Conservation (phyloP, 2,888 invertebrate species). For the Epinotia brunnichana region DNA sequence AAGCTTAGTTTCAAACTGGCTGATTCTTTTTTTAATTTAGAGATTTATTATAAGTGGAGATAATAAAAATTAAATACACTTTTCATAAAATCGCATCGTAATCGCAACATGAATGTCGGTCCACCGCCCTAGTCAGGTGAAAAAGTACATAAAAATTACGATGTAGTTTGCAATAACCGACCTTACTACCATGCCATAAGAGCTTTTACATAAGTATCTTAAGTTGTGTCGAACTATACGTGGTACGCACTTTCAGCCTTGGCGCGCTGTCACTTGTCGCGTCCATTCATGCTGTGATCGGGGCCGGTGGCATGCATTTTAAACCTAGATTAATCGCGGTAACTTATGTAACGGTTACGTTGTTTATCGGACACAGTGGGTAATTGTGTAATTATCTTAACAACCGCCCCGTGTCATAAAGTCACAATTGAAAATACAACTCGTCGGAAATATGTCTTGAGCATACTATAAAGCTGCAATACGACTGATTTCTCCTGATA, state of each 20-base stretch:
- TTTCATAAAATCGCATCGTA: not conserved
- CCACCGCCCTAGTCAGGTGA: constrained; percentile 10
- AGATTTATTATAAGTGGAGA: no score
- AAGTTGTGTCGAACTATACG: constrained; percentile 17
- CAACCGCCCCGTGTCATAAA: no score
- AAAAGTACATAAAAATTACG: not conserved
- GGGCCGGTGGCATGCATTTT: constrained; percentile 2
- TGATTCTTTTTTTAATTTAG: no score
- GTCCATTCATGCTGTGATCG: constrained; percentile 45
- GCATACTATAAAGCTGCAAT: no score
- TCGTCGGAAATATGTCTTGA: no score
- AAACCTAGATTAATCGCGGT: constrained; percentile 16
- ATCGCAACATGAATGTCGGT: constrained; percentile 8
- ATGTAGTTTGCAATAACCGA: not conserved
- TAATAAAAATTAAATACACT: no score
- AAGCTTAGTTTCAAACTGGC: no score
- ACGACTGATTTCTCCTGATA: no score
- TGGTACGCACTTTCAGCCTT: constrained; percentile 34
- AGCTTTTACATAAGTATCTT: not conserved
- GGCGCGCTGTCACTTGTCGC: constrained; percentile 42
- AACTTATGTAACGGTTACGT: constrained; percentile 28
- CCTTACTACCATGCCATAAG: not conserved
- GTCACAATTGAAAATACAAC: no score
- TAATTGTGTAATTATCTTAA: not conserved
- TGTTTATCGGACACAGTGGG: not conserved